Evolutionary conservation across 2,888 invertebrate genomes (phyloP), one percentile per base, ranked within the genome.

Genomic region (Stictocephala bisonia): DNA sequence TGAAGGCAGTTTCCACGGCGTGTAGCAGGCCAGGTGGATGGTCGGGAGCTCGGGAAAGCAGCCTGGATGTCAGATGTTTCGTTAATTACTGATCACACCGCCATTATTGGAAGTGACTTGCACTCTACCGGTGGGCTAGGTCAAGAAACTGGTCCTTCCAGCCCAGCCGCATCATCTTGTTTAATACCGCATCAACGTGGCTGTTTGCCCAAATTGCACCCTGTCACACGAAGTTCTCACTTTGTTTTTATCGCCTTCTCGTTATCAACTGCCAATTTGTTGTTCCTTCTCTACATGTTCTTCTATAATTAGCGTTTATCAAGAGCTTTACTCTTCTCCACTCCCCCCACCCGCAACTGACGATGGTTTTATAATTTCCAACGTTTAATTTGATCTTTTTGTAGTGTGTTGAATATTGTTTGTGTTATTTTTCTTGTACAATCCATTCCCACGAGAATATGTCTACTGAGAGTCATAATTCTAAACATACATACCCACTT

Each of bases 191-290:
- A n/a, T n/a, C n/a, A n/a, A n/a, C n/a, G n/a, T n/a, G n/a, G n/a
- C 40, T 40, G 64, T 64, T 64, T 64, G 64, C 27, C 27, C 64
- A 64, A 44, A 64, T 64, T 64, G 64, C 64, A 44, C 26, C 64
- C 64, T 64, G 64, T 64, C 64, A 44, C 40, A 26, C 22, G 60
- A 15, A 31, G 15, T 40, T 22, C 24, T 11, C 64, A 44, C 64
- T 64, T 26, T 64, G 64, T 64, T 26, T 64, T 64, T 40, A 60
- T 60, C 44, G 18, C 4, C 56, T 56, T 44, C 44, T 44, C 15
- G 44, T 44, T 44, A 44, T 44, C 44, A 44, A 44, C 44, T 44
- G 44, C 9, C 44, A 44, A 44, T 44, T 44, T 44, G 44, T 44
- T 44, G 44, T 11, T 44, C 44, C 44, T 44, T 15, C 15, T n/a